Conservation (phyloP, 2,888 invertebrate species). For the Tachina fera region DNA sequence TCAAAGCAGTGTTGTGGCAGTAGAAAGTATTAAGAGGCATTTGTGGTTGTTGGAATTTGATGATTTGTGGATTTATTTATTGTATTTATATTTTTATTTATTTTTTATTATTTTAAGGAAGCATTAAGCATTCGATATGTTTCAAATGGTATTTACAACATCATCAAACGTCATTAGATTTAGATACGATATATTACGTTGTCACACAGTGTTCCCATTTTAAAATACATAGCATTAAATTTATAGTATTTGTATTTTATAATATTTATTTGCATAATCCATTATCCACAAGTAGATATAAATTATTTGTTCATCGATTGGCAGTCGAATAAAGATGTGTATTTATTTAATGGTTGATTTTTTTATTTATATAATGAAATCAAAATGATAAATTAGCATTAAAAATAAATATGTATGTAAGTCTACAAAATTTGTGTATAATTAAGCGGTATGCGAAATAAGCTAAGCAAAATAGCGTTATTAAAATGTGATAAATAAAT, state of each 20-base stretch:
- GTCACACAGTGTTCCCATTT: slow-evolving; percentile 41
- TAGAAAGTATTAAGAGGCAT: slow-evolving; percentile 27
- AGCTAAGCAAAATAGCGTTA: not conserved
- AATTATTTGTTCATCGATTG: slow-evolving; percentile 63
- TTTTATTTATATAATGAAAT: slow-evolving; percentile 53
- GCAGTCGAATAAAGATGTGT: slow-evolving; percentile 37
- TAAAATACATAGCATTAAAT: slow-evolving; percentile 29
- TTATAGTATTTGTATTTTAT: slow-evolving; percentile 46
- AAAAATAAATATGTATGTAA: slow-evolving; percentile 27
- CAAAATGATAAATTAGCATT: slow-evolving; percentile 64
- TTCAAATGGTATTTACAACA: slow-evolving; percentile 59
- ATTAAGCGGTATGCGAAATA: not conserved
- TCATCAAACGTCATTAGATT: slow-evolving; percentile 50
- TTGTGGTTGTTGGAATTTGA: slow-evolving; percentile 42
- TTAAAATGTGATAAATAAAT: not conserved
- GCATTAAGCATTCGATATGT: slow-evolving; percentile 55
- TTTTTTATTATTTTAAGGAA: slow-evolving; percentile 33
- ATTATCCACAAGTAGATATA: slow-evolving; percentile 61
- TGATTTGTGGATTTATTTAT: slow-evolving; percentile 38
- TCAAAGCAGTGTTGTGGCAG: slow-evolving; percentile 25
- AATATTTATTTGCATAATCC: slow-evolving; percentile 62
- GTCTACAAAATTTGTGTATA: not conserved
- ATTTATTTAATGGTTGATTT: slow-evolving; percentile 43
- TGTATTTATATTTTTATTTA: no score
- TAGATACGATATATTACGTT: slow-evolving; percentile 25